These are phyloP conservation scores for Trypoxylus dichotomus DNA, from an alignment of 1,140 invertebrate genomes.

Conservation along the genomic window DNA sequence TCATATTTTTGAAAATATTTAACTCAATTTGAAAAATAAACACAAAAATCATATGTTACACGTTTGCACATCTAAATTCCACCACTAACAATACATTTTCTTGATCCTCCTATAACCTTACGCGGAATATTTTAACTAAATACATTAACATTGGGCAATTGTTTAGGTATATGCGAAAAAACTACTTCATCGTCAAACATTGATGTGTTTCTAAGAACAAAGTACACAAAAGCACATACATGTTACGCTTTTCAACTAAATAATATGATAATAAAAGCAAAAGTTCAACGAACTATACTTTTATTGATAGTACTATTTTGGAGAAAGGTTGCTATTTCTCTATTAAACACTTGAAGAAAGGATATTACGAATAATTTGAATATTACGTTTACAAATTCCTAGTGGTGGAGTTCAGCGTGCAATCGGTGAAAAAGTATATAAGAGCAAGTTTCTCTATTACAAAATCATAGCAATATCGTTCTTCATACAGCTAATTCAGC, in stretches of 20 bases:
- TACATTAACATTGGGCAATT: no score
- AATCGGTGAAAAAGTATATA: not conserved
- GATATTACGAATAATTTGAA: not conserved
- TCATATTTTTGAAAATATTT: no score
- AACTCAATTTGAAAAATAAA: no score
- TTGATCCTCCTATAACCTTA: no score
- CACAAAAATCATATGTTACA: no score
- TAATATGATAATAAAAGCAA: not conserved
- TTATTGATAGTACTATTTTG: not conserved
- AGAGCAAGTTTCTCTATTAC: conserved; percentile 19
- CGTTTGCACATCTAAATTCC: no score
- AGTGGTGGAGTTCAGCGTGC: conserved; percentile 11
- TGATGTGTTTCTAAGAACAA: no score
- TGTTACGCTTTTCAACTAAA: not conserved
- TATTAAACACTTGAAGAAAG: not conserved
- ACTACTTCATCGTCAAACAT: no score
- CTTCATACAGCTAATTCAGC: conserved; percentile 1
- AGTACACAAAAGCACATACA: no score
- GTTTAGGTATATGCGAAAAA: no score
- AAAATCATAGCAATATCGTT: not conserved
- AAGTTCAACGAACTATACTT: not conserved
- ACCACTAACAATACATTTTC: no score
- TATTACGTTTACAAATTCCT: not conserved
- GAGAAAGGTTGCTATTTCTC: not conserved
- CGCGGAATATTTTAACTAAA: no score